phyloP scores from a whole-genome alignment of 30 jellyfish, hydroid and myxozoan species.

The Aurelia sp. region DNA sequence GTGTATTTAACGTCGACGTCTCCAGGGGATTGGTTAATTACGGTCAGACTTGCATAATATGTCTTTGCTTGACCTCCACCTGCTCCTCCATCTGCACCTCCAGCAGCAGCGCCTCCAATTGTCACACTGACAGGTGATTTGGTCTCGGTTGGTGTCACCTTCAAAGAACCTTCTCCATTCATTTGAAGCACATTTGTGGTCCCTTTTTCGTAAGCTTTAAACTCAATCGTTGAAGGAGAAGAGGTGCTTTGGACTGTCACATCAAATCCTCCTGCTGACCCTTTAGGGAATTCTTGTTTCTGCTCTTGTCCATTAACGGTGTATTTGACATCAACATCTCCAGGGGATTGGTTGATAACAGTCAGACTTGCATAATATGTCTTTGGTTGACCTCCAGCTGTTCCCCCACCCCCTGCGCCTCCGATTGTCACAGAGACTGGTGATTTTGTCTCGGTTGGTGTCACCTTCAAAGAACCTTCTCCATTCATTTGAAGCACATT shows the following conservation, averaged over 20 bases:
- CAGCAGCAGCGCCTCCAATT: conserved; percentile 20
- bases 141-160: conserved; percentile 38
- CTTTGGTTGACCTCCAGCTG: conserved; percentile 21
- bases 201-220: conserved; percentile 66
- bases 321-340: conserved; percentile 35
- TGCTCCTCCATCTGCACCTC: conserved; percentile 1
- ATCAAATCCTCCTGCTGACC: conserved; percentile 34
- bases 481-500: conserved; percentile 74
- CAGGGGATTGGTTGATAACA: conserved; percentile 75
- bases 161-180: conserved; percentile 43
- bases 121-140: conserved; percentile 28
- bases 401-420: conserved; percentile 12
- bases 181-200: conserved; percentile 49
- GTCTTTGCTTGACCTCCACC: too few species aligned
- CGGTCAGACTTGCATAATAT: conserved; percentile 59
- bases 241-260: conserved; percentile 26
- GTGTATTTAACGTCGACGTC: conserved; percentile 17
- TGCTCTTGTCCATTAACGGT: conserved; percentile 38
- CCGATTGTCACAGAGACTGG: conserved; percentile 1
- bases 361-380: conserved; percentile 68
- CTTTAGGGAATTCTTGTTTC: conserved; percentile 36
- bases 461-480: conserved; percentile 49
- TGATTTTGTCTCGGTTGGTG: conserved; percentile 62
- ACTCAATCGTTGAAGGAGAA: conserved; percentile 58
- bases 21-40: conserved; percentile 68